These are phyloP conservation scores for Poicephalus meyeri DNA, from an alignment of 2,113 vertebrate species.

Conservation along the genomic window DNA sequence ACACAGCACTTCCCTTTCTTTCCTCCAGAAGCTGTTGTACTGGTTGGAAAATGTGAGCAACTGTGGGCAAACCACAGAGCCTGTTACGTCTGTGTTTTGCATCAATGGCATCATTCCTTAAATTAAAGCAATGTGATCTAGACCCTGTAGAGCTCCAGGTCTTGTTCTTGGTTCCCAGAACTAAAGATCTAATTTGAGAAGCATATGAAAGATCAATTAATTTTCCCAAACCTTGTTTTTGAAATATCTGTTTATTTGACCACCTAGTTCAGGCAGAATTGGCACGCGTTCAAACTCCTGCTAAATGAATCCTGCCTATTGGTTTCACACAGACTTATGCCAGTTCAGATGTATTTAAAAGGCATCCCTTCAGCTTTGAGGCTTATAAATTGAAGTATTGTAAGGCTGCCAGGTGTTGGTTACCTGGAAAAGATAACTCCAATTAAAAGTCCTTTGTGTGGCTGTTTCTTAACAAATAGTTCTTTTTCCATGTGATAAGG, in stretches of 20 bases:
- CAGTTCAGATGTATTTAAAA: background rate
- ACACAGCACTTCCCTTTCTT: background rate
- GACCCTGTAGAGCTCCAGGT: background rate
- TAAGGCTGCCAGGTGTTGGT: background rate
- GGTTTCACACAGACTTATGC: background rate
- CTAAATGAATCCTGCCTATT: constrained; percentile 8
- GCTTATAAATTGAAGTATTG: background rate
- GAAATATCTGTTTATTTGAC: constrained; percentile 23
- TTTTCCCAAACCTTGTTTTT: background rate
- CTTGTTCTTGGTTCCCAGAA: background rate
- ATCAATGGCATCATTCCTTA: rapidly evolving
- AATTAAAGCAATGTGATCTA: background rate
- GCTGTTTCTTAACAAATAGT: background rate
- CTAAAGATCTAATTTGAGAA: background rate
- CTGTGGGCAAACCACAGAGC: background rate
- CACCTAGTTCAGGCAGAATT: background rate
- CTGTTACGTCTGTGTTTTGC: background rate
- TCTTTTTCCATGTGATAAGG: background rate
- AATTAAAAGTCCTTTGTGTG: background rate
- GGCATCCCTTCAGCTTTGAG: background rate
- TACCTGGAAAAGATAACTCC: background rate
- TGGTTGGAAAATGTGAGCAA: background rate
- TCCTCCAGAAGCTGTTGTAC: background rate
- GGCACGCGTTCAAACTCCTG: background rate
- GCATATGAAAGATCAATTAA: background rate